Conservation (phyloP, 2,888 invertebrate genomes). For the Eremobia ochroleuca region DNA sequence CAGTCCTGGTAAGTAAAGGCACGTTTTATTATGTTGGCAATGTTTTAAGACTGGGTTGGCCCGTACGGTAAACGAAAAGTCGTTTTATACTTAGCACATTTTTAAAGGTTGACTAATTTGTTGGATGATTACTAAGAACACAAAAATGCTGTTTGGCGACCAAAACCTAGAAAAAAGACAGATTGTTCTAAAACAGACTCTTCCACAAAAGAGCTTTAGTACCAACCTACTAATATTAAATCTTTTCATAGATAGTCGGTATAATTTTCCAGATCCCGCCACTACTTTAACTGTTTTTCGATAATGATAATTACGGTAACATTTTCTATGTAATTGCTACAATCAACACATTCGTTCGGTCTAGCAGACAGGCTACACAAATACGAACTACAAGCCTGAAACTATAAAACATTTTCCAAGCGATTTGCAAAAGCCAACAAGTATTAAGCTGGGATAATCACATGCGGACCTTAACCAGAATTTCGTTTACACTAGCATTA, state of each 20-base stretch:
- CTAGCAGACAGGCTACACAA: neutral
- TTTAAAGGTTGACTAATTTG: neutral
- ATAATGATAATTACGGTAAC: neutral
- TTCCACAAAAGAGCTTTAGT: neutral
- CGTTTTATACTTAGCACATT: neutral
- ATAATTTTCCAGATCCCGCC: neutral
- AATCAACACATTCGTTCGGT: neutral
- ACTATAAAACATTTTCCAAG: conserved; percentile 28
- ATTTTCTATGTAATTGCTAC: neutral
- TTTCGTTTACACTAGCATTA: conserved; percentile 53
- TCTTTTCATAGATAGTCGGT: neutral
- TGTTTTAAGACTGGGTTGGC: conserved; percentile 1
- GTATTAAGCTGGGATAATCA: conserved; percentile 50
- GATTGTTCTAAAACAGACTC: neutral
- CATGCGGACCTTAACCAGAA: conserved; percentile 30
- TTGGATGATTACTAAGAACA: neutral
- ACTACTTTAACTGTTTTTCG: neutral
- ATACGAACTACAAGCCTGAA: neutral
- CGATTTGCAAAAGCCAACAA: conserved; percentile 22
- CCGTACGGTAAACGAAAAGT: neutral
- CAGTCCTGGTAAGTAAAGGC: conserved; percentile 19
- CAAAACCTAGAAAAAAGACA: neutral
- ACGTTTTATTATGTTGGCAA: conserved; percentile 18
- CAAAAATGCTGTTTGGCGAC: neutral
- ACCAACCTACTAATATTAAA: neutral